phyloP scores from a whole-genome alignment of 2,113 vertebrate species.

The Aphelocoma coerulescens region DNA sequence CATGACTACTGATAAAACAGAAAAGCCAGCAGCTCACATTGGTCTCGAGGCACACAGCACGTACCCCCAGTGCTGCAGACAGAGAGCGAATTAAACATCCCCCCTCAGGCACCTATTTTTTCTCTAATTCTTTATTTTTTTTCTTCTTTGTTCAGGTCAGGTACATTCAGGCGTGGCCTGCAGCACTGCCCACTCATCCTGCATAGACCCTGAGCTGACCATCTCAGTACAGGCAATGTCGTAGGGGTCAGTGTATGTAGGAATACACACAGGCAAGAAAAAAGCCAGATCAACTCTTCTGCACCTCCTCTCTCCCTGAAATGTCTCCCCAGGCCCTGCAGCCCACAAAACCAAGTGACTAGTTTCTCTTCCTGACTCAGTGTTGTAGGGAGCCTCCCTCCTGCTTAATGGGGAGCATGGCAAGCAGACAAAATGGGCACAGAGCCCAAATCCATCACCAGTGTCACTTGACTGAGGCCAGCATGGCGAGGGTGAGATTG shows the following conservation, averaged over 20 bases:
- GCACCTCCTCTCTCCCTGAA: neutral
- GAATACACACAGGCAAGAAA: neutral
- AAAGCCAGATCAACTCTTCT: neutral
- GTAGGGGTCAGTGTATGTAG: accelerated
- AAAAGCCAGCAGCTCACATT: neutral
- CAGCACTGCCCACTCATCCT: neutral
- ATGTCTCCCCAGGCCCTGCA: neutral
- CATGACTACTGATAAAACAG: neutral
- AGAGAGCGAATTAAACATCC: neutral
- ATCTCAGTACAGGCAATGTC: neutral
- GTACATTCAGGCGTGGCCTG: neutral
- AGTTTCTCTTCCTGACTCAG: neutral
- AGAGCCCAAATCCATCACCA: neutral
- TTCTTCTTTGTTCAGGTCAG: neutral
- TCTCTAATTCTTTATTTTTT: neutral
- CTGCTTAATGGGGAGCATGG: neutral
- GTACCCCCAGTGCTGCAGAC: neutral
- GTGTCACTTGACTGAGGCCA: neutral
- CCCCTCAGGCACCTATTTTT: neutral
- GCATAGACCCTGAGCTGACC: neutral
- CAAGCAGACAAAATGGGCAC: neutral
- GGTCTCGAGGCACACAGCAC: accelerated
- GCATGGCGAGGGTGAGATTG: accelerated
- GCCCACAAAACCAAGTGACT: neutral
- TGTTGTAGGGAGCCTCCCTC: neutral